Evolutionary conservation across 2,888 invertebrate species (phyloP), one percentile per base, ranked within the genome.

Genomic region (Rhabditoides inermis): DNA sequence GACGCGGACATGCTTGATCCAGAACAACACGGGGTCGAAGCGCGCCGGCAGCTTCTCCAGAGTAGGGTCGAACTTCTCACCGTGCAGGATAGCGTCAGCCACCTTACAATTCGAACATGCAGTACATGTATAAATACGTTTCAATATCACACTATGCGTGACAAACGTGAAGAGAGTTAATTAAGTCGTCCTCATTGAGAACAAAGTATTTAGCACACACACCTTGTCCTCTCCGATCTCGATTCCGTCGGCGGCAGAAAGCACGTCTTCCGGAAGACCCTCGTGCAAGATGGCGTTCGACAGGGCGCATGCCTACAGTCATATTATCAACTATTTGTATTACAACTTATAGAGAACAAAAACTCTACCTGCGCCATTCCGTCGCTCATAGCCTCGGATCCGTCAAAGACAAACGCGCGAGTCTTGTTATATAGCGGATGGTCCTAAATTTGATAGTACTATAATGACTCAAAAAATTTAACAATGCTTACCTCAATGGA

Each of bases 11-110:
- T 73, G 71, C 3, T 51, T 57, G 15, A 63, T 48, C 75, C 75
- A 75, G 51, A 75, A 75, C 32, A 75, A 47, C n/a, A 75, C 58
- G 6, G 73, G 73, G 59, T 75, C 75, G 48, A 68, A 68, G 25
- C 68, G 52, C 2, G 45, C 46, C 7, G 69, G 69, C 30, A 69
- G 49, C 45, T 65, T 68, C 49, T 73, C 72, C 46, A 74, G 49
- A 0, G 72, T 68, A 15, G 72, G 71, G 51, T 74, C 72, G 49
- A 62, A 70, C 26, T 63, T 53, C 57, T 74, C 70, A 2, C 71
- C 74, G 42, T 69, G 69, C 39, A 72, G 58, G 50, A 74, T 74
- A 6, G 63, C 53, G 49, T 73, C 71, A n/a, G 49, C 35, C 6
- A 73, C 56, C 57, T 63, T 20, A n/a, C n/a, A n/a, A n/a, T n/a